A percentile compares a stretch with the other conserved stretches of the same genome.
These are phyloP conservation scores for Theonella swinhoei DNA, from an alignment of 37 sponge, comb jelly and placozoan genomes.

Conservation along the genomic window DNA sequence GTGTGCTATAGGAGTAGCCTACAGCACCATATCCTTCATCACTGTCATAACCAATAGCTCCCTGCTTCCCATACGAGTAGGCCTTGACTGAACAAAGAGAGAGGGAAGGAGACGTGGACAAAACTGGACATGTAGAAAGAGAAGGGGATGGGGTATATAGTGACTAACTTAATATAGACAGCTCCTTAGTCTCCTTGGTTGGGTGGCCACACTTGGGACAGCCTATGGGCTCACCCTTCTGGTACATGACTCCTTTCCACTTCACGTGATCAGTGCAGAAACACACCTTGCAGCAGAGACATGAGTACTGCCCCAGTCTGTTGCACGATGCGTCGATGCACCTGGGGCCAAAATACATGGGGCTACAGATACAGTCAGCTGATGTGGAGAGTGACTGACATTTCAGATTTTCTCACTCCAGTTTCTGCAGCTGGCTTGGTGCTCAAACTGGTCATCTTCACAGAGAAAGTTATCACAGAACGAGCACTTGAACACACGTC, in stretches of 20 bases:
- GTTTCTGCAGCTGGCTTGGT: conserved; percentile 98
- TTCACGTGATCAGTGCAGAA: conserved; percentile 97
- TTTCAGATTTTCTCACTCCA: conserved; percentile 87
- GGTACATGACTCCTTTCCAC: conserved; percentile 93
- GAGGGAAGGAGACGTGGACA: neutral
- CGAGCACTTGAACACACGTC: conserved; percentile 91
- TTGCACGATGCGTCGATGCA: conserved; percentile 96
- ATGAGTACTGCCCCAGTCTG: conserved; percentile 87
- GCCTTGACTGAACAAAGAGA: neutral
- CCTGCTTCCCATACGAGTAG: conserved; percentile 10
- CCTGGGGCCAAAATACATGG: conserved; percentile 42
- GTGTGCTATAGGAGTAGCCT: conserved; percentile 23
- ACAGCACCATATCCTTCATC: conserved; percentile 39
- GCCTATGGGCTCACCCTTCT: conserved; percentile 65
- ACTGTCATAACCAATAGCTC: conserved; percentile 23
- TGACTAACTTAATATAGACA: conserved; percentile 88
- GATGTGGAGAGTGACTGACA: conserved; percentile 61
- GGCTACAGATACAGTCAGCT: neutral
- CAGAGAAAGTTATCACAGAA: conserved; percentile 89
- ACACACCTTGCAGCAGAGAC: conserved; percentile 94
- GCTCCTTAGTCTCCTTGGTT: conserved; percentile 93
- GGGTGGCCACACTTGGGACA: conserved; percentile 96
- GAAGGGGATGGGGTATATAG: neutral
- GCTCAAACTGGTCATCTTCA: conserved; percentile 99
- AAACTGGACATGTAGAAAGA: neutral